phyloP scores from a whole-genome alignment of 2,113 vertebrate genomes.

The Morone chrysops region DNA sequence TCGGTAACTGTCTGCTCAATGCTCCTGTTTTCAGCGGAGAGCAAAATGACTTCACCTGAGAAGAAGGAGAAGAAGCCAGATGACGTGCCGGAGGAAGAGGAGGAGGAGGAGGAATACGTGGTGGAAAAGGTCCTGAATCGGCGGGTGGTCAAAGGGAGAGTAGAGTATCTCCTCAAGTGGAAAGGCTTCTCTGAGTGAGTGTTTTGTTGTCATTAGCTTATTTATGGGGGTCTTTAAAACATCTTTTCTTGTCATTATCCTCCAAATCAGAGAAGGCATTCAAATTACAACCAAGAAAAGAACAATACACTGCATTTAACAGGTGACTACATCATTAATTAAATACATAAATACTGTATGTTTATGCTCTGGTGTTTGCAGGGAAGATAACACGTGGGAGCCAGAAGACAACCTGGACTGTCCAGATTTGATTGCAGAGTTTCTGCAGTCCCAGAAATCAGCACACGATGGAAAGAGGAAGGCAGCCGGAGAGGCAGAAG shows the following conservation, averaged over 20 bases:
- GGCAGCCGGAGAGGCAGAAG: constrained; percentile 88
- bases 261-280: not conserved
- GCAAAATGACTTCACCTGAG: constrained; percentile 87
- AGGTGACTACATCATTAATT: not conserved
- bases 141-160: constrained; percentile 94
- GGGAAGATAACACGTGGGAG: constrained; percentile 98
- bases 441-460: constrained; percentile 93
- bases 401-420: constrained; percentile 98
- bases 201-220: not conserved
- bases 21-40: constrained; percentile 59
- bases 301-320: not conserved
- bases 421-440: constrained; percentile 96
- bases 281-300: not conserved
- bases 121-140: constrained; percentile 97
- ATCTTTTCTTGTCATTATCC: not conserved
- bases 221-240: too few species aligned
- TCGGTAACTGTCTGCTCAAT: not conserved
- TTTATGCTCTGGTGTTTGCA: constrained; percentile 67
- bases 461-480: constrained; percentile 94
- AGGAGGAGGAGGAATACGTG: constrained; percentile 97
- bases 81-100: constrained; percentile 94
- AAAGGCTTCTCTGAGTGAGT: constrained; percentile 96
- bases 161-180: constrained; percentile 98
- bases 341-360: not conserved
- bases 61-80: constrained; percentile 98